phyloP scores from a whole-genome alignment of 1,140 invertebrate genomes.

The Hirudo medicinalis region DNA sequence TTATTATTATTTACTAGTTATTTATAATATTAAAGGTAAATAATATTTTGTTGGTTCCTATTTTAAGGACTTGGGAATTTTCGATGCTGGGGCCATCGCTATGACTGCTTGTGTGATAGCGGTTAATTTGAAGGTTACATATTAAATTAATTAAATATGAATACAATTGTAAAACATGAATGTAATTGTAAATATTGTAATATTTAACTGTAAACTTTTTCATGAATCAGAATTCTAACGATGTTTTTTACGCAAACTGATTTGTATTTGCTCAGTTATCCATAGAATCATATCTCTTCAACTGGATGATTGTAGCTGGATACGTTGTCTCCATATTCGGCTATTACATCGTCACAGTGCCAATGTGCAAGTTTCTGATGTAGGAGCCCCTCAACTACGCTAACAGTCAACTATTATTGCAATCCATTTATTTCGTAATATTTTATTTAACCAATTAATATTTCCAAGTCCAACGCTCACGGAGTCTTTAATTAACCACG shows the following conservation, averaged over 20 bases:
- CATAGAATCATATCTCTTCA: not conserved
- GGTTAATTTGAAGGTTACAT: conserved; percentile 45
- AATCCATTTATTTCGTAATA: not conserved
- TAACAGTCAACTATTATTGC: not conserved
- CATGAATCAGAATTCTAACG: not conserved
- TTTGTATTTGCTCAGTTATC: not conserved
- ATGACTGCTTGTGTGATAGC: conserved; percentile 43
- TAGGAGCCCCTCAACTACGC: not conserved
- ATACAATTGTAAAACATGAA: no score
- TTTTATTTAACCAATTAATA: not conserved
- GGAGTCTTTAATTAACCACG: conserved; percentile 1
- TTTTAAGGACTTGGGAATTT: conserved; percentile 39
- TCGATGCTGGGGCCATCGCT: conserved; percentile 43
- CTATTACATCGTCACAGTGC: conserved; percentile 44
- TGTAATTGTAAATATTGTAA: no score
- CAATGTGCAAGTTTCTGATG: conserved; percentile 47
- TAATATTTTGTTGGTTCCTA: conserved; percentile 21
- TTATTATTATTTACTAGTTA: not conserved
- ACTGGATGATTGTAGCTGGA: not conserved
- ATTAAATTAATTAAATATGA: no score
- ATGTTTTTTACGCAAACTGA: no score
- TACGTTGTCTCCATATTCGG: not conserved
- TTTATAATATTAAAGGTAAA: conserved; percentile 13
- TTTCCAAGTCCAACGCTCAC: conserved; percentile 3
- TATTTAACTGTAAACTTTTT: no score